phyloP scores from a whole-genome alignment of 2,888 invertebrate species.

The Serrognathus titanus region DNA sequence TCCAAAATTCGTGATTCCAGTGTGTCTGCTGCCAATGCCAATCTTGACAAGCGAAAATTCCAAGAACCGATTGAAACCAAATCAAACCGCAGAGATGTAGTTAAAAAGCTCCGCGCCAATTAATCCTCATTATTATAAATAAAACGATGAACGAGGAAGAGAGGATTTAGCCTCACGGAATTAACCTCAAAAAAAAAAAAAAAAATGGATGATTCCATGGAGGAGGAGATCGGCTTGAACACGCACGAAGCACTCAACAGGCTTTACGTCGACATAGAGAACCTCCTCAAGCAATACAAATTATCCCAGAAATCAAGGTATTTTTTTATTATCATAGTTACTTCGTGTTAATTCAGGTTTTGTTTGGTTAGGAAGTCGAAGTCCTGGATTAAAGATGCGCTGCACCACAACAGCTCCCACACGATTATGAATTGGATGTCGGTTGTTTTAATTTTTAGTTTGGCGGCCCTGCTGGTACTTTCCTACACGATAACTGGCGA shows the following conservation, averaged over 20 bases:
- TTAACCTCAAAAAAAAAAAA: no score
- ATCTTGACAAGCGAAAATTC: no score
- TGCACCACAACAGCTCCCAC: slow-evolving; percentile 56
- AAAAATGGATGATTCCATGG: slow-evolving; percentile 32
- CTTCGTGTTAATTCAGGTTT: not conserved
- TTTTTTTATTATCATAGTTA: slow-evolving; percentile 10
- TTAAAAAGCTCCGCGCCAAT: no score
- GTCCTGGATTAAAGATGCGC: slow-evolving; percentile 53
- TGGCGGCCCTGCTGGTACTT: slow-evolving; percentile 50
- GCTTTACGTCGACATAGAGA: slow-evolving; percentile 67
- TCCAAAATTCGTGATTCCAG: no score
- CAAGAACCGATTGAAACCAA: no score
- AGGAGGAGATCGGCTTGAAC: slow-evolving; percentile 54
- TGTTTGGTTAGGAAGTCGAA: slow-evolving; percentile 46
- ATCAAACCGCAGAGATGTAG: no score
- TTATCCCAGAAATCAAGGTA: slow-evolving; percentile 53
- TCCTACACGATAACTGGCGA: slow-evolving; percentile 47
- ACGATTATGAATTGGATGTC: slow-evolving; percentile 68
- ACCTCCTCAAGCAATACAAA: slow-evolving; percentile 62
- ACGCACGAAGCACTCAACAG: slow-evolving; percentile 67
- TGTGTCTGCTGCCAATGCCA: no score
- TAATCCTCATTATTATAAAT: no score
- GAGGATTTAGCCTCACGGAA: no score
- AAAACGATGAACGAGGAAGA: no score
- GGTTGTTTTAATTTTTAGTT: slow-evolving; percentile 54